These are phyloP conservation scores for Spea bombifrons DNA, from an alignment of 2,113 vertebrate genomes.

Conservation along the genomic window DNA sequence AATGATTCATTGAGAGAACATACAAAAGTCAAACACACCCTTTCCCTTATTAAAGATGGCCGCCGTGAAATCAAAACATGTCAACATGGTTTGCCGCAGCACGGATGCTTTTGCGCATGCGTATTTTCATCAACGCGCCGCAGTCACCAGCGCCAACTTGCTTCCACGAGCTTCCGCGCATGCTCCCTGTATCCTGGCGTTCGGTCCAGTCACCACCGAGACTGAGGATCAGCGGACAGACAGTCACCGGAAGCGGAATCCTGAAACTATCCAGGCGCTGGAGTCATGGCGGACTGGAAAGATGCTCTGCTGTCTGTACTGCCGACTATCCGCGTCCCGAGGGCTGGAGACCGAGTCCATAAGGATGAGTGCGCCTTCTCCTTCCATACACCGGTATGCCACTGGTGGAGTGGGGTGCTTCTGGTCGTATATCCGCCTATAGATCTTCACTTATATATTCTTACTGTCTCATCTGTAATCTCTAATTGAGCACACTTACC, in stretches of 20 bases:
- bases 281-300: slow-evolving; percentile 89
- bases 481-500: no score
- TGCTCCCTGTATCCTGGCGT: background rate
- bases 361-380: slow-evolving; percentile 98
- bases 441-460: no score
- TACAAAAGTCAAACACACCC: no score
- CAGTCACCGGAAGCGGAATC: slow-evolving; percentile 54
- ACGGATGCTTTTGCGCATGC: background rate
- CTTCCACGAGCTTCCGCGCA: slow-evolving; percentile 18
- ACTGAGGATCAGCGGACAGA: slow-evolving; percentile 51
- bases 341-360: slow-evolving; percentile 93
- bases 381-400: slow-evolving; percentile 86
- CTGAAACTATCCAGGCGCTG: slow-evolving; percentile 52
- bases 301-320: slow-evolving; percentile 91
- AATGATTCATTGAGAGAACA: no score
- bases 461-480: no score
- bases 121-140: background rate
- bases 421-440: no score
- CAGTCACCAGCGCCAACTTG: no score
- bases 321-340: slow-evolving; percentile 89
- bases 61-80: background rate
- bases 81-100: background rate
- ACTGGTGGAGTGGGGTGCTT: no score
- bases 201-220: slow-evolving; percentile 51
- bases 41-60: slow-evolving; percentile 29